Percentiles rank a stretch among this genome's conserved stretches.
These are phyloP conservation scores for Gymnothorax javanicus DNA, from an alignment of 2,797 vertebrate genomes.

Conservation along the genomic window DNA sequence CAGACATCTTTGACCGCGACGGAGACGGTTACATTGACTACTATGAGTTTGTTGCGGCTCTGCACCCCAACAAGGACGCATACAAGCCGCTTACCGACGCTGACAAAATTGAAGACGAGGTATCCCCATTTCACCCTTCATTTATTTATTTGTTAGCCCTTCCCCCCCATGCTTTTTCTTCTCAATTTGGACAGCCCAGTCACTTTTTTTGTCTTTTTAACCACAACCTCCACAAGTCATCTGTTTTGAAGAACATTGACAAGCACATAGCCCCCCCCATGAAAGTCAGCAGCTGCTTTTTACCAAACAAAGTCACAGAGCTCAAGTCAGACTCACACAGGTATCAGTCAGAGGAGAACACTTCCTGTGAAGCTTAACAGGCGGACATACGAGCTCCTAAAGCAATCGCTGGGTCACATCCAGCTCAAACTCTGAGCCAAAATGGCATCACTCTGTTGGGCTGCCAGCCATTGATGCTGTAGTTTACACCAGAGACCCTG, in stretches of 20 bases:
- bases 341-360: background rate
- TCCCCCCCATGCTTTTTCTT: background rate
- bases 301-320: background rate
- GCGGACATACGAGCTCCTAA: background rate
- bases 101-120: slow-evolving; percentile 99
- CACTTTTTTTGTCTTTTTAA: too few species aligned
- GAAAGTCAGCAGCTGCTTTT: background rate
- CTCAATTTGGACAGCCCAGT: too few species aligned
- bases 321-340: background rate
- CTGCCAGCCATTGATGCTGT: background rate
- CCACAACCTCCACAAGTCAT: background rate
- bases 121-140: slow-evolving; percentile 49
- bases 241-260: background rate
- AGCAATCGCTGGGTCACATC: background rate
- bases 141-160: background rate
- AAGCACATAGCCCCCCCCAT: background rate
- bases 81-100: slow-evolving; percentile 97
- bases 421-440: background rate
- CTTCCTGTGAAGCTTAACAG: background rate
- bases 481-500: background rate
- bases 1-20: slow-evolving; percentile 97
- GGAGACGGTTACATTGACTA: slow-evolving; percentile 99
- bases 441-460: background rate
- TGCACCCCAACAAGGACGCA: slow-evolving; percentile 98
- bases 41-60: slow-evolving; percentile 97